Evolutionary conservation across 2,797 vertebrate species (phyloP).

Genomic region (Falco novaeseelandiae): DNA sequence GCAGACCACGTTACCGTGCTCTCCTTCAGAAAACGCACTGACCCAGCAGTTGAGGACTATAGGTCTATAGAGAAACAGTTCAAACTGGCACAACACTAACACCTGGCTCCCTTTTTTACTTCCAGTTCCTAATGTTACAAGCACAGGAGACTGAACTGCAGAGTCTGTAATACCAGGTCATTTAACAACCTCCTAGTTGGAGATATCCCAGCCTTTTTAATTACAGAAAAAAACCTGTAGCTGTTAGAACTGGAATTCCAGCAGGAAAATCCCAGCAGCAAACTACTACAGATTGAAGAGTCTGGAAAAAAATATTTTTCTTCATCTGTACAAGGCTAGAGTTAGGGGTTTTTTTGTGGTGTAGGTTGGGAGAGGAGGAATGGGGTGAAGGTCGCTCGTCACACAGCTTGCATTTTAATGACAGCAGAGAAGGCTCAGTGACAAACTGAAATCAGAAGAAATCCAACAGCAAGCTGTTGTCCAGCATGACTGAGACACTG

Average conservation of each 20-base stretch:
- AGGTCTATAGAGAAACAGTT: neutral
- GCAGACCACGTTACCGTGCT: neutral
- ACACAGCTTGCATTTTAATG: neutral
- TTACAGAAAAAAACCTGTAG: neutral
- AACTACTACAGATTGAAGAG: neutral
- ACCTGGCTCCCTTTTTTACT: neutral
- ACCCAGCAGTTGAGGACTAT: neutral
- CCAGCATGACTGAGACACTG: neutral
- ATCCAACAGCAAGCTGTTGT: neutral
- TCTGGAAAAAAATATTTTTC: neutral
- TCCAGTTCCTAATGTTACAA: neutral
- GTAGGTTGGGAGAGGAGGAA: neutral
- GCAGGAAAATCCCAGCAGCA: neutral
- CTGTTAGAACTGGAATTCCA: neutral
- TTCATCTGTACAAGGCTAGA: neutral
- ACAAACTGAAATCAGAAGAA: neutral
- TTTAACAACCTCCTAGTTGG: neutral
- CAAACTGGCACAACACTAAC: neutral
- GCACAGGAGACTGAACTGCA: neutral
- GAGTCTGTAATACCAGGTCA: neutral
- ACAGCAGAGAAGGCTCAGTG: neutral
- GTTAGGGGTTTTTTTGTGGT: rapidly evolving
- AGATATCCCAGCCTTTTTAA: neutral
- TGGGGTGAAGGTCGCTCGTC: neutral
- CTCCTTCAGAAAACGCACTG: neutral